Percentiles rank a stretch among this genome's conserved stretches.
Evolutionary conservation across 2,113 vertebrate genomes (phyloP).

Genomic region (Xenopus borealis): DNA sequence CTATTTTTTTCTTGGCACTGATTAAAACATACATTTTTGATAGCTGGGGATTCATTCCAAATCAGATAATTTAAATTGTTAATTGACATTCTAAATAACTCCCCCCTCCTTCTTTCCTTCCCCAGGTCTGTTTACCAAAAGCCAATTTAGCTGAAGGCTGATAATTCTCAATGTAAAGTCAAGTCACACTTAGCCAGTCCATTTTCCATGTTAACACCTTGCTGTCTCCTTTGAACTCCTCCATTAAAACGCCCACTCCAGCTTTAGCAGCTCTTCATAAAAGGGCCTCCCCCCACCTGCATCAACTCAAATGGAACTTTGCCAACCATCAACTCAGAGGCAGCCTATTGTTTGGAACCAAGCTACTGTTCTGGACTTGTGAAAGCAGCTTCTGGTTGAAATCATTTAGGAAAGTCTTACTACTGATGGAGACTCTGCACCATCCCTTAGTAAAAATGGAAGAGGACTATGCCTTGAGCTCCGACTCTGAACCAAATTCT

Average conservation of each 20-base stretch:
- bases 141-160: slow-evolving; percentile 86
- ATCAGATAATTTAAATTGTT: background rate
- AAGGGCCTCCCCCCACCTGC: slow-evolving; percentile 42
- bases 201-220: slow-evolving; percentile 83
- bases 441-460: slow-evolving; percentile 67
- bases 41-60: too few species aligned
- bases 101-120: slow-evolving; percentile 81
- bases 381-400: background rate
- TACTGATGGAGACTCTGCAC: slow-evolving; percentile 58
- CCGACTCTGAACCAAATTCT: slow-evolving; percentile 51
- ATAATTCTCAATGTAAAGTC: slow-evolving; percentile 79
- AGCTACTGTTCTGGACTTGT: too few species aligned
- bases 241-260: slow-evolving; percentile 55
- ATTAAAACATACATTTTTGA: too few species aligned
- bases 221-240: slow-evolving; percentile 81
- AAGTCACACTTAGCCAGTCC: slow-evolving; percentile 82
- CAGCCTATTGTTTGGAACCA: background rate
- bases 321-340: slow-evolving; percentile 48
- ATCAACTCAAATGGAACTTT: slow-evolving; percentile 32
- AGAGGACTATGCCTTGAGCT: slow-evolving; percentile 56
- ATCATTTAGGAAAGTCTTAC: background rate
- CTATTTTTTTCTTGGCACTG: too few species aligned
- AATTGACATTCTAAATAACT: slow-evolving; percentile 54
- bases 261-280: slow-evolving; percentile 75
- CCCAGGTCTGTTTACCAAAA: slow-evolving; percentile 78